phyloP scores from a whole-genome alignment of 2,888 invertebrate genomes.

The Spatulosminthurus flaviceps region DNA sequence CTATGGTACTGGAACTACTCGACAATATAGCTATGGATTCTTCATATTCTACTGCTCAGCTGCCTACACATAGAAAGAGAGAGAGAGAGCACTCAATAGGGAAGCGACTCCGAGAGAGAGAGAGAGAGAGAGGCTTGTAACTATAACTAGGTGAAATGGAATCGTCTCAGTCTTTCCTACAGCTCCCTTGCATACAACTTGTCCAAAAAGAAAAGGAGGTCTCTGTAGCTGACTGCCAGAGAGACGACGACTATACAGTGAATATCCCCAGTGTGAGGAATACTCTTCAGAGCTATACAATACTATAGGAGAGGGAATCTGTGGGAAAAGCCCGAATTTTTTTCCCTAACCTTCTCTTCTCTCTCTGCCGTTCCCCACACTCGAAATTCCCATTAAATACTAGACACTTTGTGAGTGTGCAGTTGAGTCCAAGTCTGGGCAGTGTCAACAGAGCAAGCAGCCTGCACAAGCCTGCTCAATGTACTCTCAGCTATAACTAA shows the following conservation, averaged over 20 bases:
- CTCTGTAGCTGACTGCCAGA: too few relatives aligned
- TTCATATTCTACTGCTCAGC: too few relatives aligned
- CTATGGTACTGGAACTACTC: too few relatives aligned
- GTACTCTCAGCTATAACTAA: slow-evolving; percentile 1
- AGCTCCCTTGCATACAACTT: slow-evolving; percentile 12
- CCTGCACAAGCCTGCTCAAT: slow-evolving; percentile 11
- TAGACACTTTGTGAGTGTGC: slow-evolving; percentile 3
- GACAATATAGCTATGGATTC: too few relatives aligned
- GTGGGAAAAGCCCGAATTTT: slow-evolving; percentile 13
- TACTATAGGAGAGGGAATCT: slow-evolving; percentile 10
- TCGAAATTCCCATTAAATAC: slow-evolving; percentile 27
- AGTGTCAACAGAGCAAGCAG: slow-evolving; percentile 27
- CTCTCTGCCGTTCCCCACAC: background rate
- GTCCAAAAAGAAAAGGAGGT: background rate
- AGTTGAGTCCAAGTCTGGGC: slow-evolving; percentile 22
- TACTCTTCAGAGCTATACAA: background rate
- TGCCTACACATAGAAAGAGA: too few relatives aligned
- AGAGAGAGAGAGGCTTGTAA: too few relatives aligned
- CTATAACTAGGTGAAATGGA: background rate
- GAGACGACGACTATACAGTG: too few relatives aligned
- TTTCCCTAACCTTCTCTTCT: slow-evolving; percentile 11
- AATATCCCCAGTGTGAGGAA: too few relatives aligned
- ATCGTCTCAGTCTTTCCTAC: background rate
- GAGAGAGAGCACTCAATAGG: too few relatives aligned
- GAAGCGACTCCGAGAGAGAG: too few relatives aligned